Percentiles rank a stretch among this genome's conserved stretches.
These are phyloP conservation scores for Hippocampus barbouri DNA, from an alignment of 2,113 vertebrate species.

Conservation along the genomic window DNA sequence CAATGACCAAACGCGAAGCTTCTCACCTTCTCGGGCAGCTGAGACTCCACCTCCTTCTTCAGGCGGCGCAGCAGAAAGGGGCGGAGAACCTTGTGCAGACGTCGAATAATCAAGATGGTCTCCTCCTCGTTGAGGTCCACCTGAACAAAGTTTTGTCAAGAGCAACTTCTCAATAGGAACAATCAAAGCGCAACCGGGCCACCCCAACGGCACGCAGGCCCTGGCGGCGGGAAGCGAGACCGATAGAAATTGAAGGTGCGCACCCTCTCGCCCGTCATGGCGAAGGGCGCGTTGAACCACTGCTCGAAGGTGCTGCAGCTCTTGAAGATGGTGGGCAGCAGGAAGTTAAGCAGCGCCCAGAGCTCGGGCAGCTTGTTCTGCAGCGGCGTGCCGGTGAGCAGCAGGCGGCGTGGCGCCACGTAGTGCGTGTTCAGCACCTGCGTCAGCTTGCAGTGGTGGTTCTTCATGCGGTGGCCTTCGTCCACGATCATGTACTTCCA, in stretches of 20 bases:
- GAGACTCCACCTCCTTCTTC: conserved; percentile 98
- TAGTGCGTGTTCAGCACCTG: conserved; percentile 98
- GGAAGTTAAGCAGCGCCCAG: conserved; percentile 97
- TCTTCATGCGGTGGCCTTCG: conserved; percentile 98
- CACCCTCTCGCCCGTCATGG: conserved; percentile 98
- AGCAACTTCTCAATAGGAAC: neutral
- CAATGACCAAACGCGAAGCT: neutral
- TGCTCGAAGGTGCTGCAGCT: conserved; percentile 98
- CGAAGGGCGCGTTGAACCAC: conserved; percentile 98
- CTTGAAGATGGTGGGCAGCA: conserved; percentile 97
- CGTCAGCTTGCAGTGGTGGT: conserved; percentile 96
- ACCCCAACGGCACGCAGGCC: too few relatives aligned
- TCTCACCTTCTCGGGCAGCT: conserved; percentile 92
- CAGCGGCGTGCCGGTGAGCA: conserved; percentile 90
- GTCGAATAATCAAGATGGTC: conserved; percentile 95
- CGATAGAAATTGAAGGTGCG: neutral
- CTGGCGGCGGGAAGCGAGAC: neutral
- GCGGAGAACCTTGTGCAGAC: conserved; percentile 93
- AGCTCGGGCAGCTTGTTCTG: conserved; percentile 97
- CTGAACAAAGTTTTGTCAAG: conserved; percentile 52
- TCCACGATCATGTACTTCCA: conserved; percentile 99
- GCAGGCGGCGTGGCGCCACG: conserved; percentile 88
- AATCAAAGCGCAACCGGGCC: neutral
- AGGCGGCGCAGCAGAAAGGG: conserved; percentile 90
- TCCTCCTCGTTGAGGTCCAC: conserved; percentile 98